Evolutionary conservation across 2,797 vertebrate genomes (phyloP), one percentile per base, ranked within the genome.

Genomic region (Epinephelus malabaricus): DNA sequence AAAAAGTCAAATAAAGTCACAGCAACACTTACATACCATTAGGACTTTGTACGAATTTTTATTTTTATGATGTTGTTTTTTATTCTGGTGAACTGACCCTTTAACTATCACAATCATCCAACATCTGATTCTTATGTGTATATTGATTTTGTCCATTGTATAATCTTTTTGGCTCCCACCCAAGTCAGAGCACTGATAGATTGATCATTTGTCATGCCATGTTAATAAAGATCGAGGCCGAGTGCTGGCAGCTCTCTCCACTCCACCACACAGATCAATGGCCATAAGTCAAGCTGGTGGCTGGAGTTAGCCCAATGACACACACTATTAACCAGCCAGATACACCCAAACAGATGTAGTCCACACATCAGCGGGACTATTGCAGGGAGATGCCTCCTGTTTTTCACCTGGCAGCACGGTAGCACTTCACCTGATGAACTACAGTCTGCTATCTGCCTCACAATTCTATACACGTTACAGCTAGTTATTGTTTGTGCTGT

Each of bases 191-290:
- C 30, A 17, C 82, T 81, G 86, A 88, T 76, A 55, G 72, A 94
- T 91, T 84, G 88, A 91, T 94, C 75, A 74, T 89, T 92, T 90
- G 90, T 91, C 92, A 88, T 74, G 68, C 83, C 65, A 51, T 18
- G 62, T 87, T 91, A 88, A 93, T 92, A 86, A 86, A 92, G 88
- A 90, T 76, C 0, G 56, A 86, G 81, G 74, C 60, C 50, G 50
- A 71, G 67, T 11, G 56, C 78, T 80, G 84, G 77, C 88, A 81
- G 69, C 58, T 78, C 78, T 82, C 81, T 83, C 66, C 81, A 84
- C 85, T 76, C 68, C 54, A 78, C 50, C 80, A 64, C 79, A 75
- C 75, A 83, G 82, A 91, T 94, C 91, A 82, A 92, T 94, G 73
- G 40, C 78, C 73, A 86, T 92, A 92, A 90, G 86, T 93, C 82